Evolutionary conservation across 30 jellyfish, hydroid and myxozoan species (phyloP).

Genomic region (Hydractinia symbiolongicarpus): DNA sequence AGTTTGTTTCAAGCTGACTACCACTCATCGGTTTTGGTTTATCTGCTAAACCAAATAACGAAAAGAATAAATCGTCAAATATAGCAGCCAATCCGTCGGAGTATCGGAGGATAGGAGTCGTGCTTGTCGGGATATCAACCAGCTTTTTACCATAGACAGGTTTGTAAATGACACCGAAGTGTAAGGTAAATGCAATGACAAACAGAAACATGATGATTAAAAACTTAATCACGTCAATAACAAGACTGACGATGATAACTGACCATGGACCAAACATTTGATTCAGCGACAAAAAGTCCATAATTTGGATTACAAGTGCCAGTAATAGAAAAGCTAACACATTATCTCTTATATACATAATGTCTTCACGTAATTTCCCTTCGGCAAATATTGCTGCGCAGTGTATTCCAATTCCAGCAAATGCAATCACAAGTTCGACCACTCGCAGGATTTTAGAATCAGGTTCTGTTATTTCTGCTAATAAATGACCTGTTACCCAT

Average conservation of each 20-base stretch:
- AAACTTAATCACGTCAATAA: constrained; percentile 71
- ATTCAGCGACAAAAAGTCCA: constrained; percentile 84
- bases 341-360: constrained; percentile 85
- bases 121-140: constrained; percentile 45
- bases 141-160: constrained; percentile 62
- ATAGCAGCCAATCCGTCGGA: constrained; percentile 41
- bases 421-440: constrained; percentile 49
- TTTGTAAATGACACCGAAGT: constrained; percentile 70
- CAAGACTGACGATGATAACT: constrained; percentile 71
- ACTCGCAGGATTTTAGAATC: constrained; percentile 73
- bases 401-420: constrained; percentile 56
- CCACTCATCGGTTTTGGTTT: constrained; percentile 37
- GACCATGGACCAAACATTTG: constrained; percentile 98
- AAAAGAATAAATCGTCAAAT: constrained; percentile 64
- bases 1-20: constrained; percentile 57
- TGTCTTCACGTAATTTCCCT: constrained; percentile 61
- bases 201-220: constrained; percentile 74
- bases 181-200: constrained; percentile 82
- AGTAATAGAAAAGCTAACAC: constrained; percentile 71
- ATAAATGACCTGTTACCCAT: constrained; percentile 80
- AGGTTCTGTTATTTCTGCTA: constrained; percentile 83
- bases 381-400: constrained; percentile 40
- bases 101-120: constrained; percentile 24
- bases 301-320: constrained; percentile 56
- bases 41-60: constrained; percentile 75